Evolutionary conservation across 2,888 invertebrate genomes (phyloP).

Genomic region (Molorchus minor): DNA sequence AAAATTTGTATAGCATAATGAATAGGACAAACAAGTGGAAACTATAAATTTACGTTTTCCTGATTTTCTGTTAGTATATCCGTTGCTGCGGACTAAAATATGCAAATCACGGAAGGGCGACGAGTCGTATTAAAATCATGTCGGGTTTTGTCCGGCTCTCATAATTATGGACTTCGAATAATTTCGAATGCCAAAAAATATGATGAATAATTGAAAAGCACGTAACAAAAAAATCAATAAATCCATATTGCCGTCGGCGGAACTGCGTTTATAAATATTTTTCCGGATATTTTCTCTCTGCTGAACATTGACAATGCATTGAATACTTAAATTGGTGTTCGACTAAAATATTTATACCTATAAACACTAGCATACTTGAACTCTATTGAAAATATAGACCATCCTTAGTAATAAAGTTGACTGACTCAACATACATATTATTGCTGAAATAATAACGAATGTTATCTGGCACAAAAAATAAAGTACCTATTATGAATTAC

Average conservation of each 20-base stretch:
- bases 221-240: conserved; percentile 31
- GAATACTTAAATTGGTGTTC: too few relatives aligned
- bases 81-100: conserved; percentile 29
- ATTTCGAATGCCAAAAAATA: conserved; percentile 33
- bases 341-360: too few relatives aligned
- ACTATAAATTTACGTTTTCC: conserved; percentile 10
- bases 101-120: conserved; percentile 27
- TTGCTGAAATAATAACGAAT: too few relatives aligned
- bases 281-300: too few relatives aligned
- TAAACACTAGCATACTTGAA: too few relatives aligned
- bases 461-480: too few relatives aligned
- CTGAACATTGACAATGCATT: too few relatives aligned
- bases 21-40: neutral
- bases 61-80: conserved; percentile 9
- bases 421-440: too few relatives aligned
- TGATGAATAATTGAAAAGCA: conserved; percentile 27
- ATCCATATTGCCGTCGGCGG: neutral
- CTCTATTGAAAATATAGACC: too few relatives aligned
- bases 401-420: too few relatives aligned
- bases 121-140: conserved; percentile 30
- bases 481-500: too few relatives aligned
- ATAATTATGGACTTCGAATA: conserved; percentile 33
- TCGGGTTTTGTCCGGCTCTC: conserved; percentile 26
- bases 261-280: too few relatives aligned
- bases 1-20: conserved; percentile 7